Conservation (phyloP, 2,113 vertebrate species). For the Promerops cafer region DNA sequence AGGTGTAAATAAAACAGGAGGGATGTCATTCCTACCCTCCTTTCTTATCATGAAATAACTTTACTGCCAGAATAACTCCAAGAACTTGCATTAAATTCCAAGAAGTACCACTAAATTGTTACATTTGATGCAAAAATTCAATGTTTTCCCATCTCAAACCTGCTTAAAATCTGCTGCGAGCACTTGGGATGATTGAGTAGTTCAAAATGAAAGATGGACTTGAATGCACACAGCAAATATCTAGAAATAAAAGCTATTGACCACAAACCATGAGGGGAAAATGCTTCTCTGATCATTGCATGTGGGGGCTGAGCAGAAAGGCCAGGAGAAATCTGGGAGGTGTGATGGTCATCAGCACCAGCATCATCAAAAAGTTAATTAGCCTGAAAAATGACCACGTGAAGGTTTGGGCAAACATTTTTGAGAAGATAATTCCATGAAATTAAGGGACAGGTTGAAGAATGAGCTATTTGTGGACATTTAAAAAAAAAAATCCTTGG, state of each 20-base stretch:
- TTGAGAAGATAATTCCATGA: background rate
- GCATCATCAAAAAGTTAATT: background rate
- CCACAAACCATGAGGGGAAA: background rate
- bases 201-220: background rate
- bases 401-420: background rate
- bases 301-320: background rate
- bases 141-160: background rate
- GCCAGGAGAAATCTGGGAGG: background rate
- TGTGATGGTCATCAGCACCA: background rate
- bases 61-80: background rate
- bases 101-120: background rate
- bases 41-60: background rate
- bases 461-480: background rate
- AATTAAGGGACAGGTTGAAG: background rate
- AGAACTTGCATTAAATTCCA: background rate
- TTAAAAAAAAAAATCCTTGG: rapidly evolving
- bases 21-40: background rate
- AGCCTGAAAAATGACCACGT: rapidly evolving
- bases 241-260: background rate
- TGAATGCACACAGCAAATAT: rapidly evolving
- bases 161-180: background rate
- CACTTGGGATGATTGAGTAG: background rate
- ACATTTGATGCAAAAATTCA: background rate
- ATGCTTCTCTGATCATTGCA: background rate
- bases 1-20: background rate